Conservation (phyloP, 2,113 vertebrate genomes). For the Colius striatus region DNA sequence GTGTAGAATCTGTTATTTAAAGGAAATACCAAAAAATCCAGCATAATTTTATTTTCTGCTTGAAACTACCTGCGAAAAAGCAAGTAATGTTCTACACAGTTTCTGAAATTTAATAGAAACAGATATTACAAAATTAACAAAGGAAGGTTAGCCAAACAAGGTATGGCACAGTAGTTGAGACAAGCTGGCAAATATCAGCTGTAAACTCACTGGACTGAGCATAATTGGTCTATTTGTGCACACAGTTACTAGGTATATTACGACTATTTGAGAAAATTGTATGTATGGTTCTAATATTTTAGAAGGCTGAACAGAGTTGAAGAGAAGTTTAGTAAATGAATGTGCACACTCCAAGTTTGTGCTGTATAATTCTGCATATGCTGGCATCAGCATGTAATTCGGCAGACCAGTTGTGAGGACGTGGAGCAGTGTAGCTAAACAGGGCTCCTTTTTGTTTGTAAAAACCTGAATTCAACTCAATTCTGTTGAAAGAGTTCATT, state of each 20-base stretch:
- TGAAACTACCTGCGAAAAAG: neutral
- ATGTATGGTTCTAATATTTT: neutral
- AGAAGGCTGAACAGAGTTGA: neutral
- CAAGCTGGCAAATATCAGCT: neutral
- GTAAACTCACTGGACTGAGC: slow-evolving; percentile 8
- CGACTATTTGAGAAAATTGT: slow-evolving; percentile 2
- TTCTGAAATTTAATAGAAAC: slow-evolving; percentile 12
- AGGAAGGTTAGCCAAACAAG: slow-evolving; percentile 7
- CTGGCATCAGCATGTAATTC: neutral
- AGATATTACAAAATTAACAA: neutral
- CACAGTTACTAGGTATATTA: neutral
- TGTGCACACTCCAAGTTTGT: neutral
- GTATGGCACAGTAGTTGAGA: neutral
- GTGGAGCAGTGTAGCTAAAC: neutral
- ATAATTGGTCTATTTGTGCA: slow-evolving; percentile 27
- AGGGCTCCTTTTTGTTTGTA: neutral
- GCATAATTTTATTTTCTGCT: neutral
- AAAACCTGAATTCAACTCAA: neutral
- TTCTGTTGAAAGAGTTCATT: neutral
- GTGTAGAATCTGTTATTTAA: neutral
- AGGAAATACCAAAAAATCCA: neutral
- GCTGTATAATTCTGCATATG: neutral
- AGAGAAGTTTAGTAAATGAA: neutral
- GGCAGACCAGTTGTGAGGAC: neutral
- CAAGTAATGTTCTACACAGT: neutral